A percentile compares a stretch with the other conserved stretches of the same genome.
Conservation (phyloP, 2,888 invertebrate species). For the Calameuta idolon region DNA sequence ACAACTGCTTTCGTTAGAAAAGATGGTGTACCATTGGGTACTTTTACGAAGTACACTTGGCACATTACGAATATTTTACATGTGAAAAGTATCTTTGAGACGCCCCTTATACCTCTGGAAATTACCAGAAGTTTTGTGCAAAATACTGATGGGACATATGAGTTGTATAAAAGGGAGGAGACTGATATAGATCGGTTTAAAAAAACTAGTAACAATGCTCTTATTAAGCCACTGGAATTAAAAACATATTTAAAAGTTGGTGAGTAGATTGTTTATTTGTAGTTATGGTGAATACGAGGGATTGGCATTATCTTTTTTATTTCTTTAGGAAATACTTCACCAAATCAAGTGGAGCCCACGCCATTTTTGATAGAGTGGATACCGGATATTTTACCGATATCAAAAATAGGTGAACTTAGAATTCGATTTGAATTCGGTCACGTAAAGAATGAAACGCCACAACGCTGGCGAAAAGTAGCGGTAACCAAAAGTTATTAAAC, state of each 20-base stretch:
- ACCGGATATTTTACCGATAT: slow-evolving; percentile 77
- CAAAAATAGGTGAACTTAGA: slow-evolving; percentile 78
- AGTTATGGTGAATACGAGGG: slow-evolving; percentile 39
- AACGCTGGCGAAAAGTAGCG: slow-evolving; percentile 51
- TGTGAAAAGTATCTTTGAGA: slow-evolving; percentile 81
- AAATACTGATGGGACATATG: slow-evolving; percentile 73
- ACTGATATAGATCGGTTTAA: slow-evolving; percentile 62
- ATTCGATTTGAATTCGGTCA: slow-evolving; percentile 80
- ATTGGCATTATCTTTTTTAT: slow-evolving; percentile 30
- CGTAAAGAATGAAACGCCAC: slow-evolving; percentile 69
- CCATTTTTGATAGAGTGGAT: slow-evolving; percentile 83
- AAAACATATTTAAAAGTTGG: slow-evolving; percentile 76
- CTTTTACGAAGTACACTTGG: slow-evolving; percentile 79
- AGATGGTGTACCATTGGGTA: slow-evolving; percentile 75
- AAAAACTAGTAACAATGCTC: slow-evolving; percentile 63
- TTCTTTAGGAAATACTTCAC: slow-evolving; percentile 68
- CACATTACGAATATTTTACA: slow-evolving; percentile 78
- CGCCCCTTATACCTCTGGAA: slow-evolving; percentile 73
- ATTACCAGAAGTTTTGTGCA: slow-evolving; percentile 75
- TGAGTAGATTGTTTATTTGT: slow-evolving; percentile 58
- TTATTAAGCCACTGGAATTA: slow-evolving; percentile 72
- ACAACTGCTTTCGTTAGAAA: slow-evolving; percentile 72
- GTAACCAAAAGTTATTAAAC: slow-evolving; percentile 48
- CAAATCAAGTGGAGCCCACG: slow-evolving; percentile 72
- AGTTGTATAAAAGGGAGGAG: slow-evolving; percentile 65